Conservation (phyloP, 2,113 vertebrate species). For the Cnemophilus loriae region DNA sequence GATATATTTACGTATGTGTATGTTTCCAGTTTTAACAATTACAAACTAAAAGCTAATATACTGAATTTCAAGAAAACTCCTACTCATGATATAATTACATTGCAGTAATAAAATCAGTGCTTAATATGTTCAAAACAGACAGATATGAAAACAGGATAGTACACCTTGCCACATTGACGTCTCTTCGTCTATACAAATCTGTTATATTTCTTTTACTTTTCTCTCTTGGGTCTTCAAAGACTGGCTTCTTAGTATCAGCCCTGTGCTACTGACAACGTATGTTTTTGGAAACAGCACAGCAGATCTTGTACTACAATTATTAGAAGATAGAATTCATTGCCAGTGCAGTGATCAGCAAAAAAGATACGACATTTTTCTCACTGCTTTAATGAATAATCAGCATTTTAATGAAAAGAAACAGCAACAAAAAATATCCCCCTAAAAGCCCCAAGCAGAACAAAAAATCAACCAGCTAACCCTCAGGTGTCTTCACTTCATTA, state of each 20-base stretch:
- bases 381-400: not conserved
- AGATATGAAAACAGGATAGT: constrained; percentile 15
- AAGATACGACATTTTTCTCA: not conserved
- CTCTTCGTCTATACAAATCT: not conserved
- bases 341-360: not conserved
- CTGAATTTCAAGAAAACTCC: constrained; percentile 75
- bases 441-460: not conserved
- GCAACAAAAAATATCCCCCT: not conserved
- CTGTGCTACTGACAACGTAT: not conserved
- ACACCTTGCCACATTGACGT: not conserved
- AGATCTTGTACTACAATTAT: not conserved
- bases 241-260: not conserved
- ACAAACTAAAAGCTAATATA: constrained; percentile 81
- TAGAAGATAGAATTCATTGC: not conserved
- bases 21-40: constrained; percentile 72
- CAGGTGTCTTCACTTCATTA: not conserved
- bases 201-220: not conserved
- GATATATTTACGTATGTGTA: constrained; percentile 57
- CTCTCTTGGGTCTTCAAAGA: not conserved
- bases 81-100: constrained; percentile 69
- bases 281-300: not conserved
- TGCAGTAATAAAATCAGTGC: constrained; percentile 49
- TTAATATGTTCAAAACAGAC: constrained; percentile 49
- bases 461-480: not conserved
- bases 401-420: not conserved